A percentile compares a stretch with the other conserved stretches of the same genome.
Evolutionary conservation across 2,888 invertebrate species (phyloP).

Genomic region (Limnephilus rhombicus): DNA sequence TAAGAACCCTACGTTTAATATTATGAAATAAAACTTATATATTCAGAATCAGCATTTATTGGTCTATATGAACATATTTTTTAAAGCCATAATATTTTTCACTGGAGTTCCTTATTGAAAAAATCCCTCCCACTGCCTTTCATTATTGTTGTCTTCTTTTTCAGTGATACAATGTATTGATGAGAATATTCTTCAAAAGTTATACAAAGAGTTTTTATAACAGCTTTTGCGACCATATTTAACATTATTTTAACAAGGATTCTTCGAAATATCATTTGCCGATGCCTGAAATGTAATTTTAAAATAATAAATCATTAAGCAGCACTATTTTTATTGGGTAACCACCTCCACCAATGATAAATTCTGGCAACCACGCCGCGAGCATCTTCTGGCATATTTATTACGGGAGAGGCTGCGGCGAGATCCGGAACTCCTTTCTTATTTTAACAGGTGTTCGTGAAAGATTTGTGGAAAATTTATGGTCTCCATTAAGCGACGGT

Average conservation of each 20-base stretch:
- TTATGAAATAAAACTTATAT: too few relatives aligned
- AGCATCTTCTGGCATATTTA: not conserved
- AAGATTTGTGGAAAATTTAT: constrained; percentile 24
- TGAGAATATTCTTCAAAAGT: too few relatives aligned
- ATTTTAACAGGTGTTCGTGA: constrained; percentile 22
- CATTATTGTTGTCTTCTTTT: too few relatives aligned
- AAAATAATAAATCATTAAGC: not conserved
- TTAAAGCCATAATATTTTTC: too few relatives aligned
- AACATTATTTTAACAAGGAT: not conserved
- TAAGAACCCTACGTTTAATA: too few relatives aligned
- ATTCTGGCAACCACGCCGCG: not conserved
- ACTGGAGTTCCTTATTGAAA: too few relatives aligned
- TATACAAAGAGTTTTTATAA: too few relatives aligned
- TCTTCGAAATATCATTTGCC: not conserved
- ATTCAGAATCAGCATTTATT: too few relatives aligned
- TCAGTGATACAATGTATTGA: too few relatives aligned
- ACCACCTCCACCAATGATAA: not conserved
- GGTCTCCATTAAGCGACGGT: constrained; percentile 17
- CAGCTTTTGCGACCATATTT: not conserved
- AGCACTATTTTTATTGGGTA: not conserved
- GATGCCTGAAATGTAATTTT: not conserved
- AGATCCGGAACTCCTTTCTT: not conserved
- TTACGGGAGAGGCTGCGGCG: not conserved
- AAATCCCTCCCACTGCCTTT: too few relatives aligned
- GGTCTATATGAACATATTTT: too few relatives aligned